Conservation (phyloP, 2,888 invertebrate genomes). For the Trachelus tabidus region DNA sequence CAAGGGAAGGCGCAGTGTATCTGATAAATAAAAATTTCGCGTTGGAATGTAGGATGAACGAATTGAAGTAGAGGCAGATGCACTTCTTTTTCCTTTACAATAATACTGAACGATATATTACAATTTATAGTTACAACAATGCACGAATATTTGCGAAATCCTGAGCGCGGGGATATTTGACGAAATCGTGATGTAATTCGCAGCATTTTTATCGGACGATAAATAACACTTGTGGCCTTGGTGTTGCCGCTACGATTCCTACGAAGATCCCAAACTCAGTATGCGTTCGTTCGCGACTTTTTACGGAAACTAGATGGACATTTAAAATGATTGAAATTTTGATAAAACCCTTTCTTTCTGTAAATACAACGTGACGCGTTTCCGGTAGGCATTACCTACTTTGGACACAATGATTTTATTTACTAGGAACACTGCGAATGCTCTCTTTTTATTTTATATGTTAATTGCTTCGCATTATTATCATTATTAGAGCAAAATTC, state of each 20-base stretch:
- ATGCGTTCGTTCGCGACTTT: neutral
- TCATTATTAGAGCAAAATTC: neutral
- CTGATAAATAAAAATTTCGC: constrained; percentile 41
- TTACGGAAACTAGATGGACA: neutral
- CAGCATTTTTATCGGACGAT: constrained; percentile 19
- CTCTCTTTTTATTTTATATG: neutral
- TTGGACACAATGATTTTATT: neutral
- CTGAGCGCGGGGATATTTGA: constrained; percentile 24
- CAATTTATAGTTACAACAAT: constrained; percentile 50
- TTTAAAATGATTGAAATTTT: neutral
- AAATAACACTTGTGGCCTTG: constrained; percentile 29
- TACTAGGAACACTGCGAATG: neutral
- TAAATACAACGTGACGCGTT: neutral
- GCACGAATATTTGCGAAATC: neutral
- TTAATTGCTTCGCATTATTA: neutral
- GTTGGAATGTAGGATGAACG: constrained; percentile 60
- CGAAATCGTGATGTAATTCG: constrained; percentile 16
- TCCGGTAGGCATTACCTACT: neutral
- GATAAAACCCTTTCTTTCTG: neutral
- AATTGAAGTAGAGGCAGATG: constrained; percentile 40
- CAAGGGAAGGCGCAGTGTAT: constrained; percentile 24
- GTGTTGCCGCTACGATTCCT: constrained; percentile 23
- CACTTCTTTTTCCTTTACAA: constrained; percentile 44
- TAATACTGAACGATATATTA: constrained; percentile 64
- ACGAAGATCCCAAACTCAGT: neutral